These are phyloP conservation scores for Julus scandinavius DNA, from an alignment of 2,888 invertebrate genomes.

Conservation along the genomic window DNA sequence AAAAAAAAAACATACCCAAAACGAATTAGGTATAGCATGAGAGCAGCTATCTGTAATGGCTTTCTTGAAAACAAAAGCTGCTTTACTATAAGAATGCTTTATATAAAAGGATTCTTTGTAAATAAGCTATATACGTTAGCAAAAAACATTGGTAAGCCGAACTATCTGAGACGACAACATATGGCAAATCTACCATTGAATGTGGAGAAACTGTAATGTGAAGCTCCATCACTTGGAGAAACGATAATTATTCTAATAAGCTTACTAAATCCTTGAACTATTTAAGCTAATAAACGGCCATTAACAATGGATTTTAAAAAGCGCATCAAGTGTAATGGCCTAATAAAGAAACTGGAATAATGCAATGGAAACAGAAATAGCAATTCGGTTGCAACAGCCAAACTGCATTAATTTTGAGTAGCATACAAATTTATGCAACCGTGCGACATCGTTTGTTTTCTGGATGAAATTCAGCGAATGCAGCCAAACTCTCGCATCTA, in stretches of 20 bases:
- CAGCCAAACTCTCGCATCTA: neutral
- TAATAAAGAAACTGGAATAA: neutral
- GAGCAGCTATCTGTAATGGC: conserved; percentile 13
- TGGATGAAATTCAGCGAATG: neutral
- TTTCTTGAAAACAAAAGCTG: conserved; percentile 37
- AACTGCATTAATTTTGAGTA: neutral
- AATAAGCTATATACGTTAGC: neutral
- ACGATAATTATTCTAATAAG: neutral
- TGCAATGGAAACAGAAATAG: neutral
- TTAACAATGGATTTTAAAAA: neutral
- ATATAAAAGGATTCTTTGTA: conserved; percentile 12
- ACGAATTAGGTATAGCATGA: conserved; percentile 17
- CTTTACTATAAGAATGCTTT: conserved; percentile 13
- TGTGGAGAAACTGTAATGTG: neutral
- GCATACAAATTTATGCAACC: neutral
- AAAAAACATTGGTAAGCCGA: neutral
- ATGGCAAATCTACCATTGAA: conserved; percentile 12
- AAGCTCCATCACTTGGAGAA: neutral
- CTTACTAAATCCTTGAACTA: neutral
- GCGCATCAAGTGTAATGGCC: neutral
- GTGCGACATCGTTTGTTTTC: neutral
- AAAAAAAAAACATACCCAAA: neutral
- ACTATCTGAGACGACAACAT: neutral
- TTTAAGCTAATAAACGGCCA: neutral
- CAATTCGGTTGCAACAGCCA: neutral